These are phyloP conservation scores for Macrobrachium nipponense DNA, from an alignment of 1,140 invertebrate genomes.

Conservation along the genomic window DNA sequence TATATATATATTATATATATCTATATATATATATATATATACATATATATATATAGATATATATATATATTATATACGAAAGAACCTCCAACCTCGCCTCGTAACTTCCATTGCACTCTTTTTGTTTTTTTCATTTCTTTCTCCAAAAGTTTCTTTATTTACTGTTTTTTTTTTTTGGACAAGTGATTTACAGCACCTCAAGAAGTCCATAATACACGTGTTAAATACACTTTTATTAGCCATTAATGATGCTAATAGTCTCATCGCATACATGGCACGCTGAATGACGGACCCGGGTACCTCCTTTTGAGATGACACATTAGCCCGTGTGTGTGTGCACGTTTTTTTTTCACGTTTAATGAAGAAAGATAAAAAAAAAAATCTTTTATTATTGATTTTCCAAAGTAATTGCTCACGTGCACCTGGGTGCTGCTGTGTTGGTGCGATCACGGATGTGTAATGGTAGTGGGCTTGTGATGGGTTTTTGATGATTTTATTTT, in stretches of 20 bases:
- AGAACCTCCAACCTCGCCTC: too few relatives aligned
- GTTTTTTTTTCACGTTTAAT: not conserved
- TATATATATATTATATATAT: too few relatives aligned
- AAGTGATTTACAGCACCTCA: constrained; percentile 42
- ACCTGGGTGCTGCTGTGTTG: too few relatives aligned
- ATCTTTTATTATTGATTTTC: too few relatives aligned
- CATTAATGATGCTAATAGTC: constrained; percentile 54
- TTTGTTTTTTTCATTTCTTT: not conserved
- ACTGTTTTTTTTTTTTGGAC: constrained; percentile 13
- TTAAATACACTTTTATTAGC: constrained; percentile 50
- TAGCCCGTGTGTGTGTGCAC: not conserved
- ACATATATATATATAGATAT: too few relatives aligned
- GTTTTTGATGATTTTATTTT: too few relatives aligned
- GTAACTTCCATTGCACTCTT: not conserved
- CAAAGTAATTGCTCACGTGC: too few relatives aligned
- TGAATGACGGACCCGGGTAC: not conserved
- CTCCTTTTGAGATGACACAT: not conserved
- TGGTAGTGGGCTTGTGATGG: too few relatives aligned
- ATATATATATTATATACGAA: not conserved
- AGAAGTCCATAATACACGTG: constrained; percentile 38
- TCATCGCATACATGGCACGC: constrained; percentile 31
- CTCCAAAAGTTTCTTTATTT: not conserved
- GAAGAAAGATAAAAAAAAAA: too few relatives aligned
- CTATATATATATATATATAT: too few relatives aligned
- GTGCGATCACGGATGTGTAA: too few relatives aligned